Conservation (phyloP, 2,888 invertebrate genomes). For the Leptothorax acervorum region DNA sequence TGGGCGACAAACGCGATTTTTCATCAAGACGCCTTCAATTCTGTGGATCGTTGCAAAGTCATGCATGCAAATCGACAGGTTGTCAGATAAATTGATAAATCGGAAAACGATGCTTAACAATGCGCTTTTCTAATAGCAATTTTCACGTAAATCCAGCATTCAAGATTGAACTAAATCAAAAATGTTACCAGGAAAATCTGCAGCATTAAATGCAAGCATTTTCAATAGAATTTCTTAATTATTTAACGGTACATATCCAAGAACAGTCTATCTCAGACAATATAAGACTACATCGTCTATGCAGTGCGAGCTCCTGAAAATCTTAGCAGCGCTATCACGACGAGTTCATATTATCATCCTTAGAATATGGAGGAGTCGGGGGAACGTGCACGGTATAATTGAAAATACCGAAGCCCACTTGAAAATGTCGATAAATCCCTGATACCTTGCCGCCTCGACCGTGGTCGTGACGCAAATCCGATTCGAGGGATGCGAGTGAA, state of each 20-base stretch:
- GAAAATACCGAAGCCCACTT: slow-evolving; percentile 78
- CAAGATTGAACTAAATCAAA: neutral
- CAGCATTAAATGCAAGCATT: neutral
- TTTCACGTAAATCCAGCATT: neutral
- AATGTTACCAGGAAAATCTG: neutral
- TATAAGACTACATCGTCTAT: neutral
- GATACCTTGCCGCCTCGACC: slow-evolving; percentile 16
- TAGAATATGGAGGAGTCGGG: slow-evolving; percentile 9
- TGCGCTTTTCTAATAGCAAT: slow-evolving; percentile 2
- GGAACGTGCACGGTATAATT: slow-evolving; percentile 70
- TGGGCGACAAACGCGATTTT: neutral
- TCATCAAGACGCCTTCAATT: neutral
- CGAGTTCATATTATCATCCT: slow-evolving; percentile 63
- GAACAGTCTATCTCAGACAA: neutral
- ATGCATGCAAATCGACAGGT: slow-evolving; percentile 9
- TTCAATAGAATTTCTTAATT: slow-evolving; percentile 7
- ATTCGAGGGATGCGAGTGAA: slow-evolving; percentile 57
- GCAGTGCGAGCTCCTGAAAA: neutral
- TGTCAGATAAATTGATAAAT: slow-evolving; percentile 33
- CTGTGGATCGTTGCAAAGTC: neutral
- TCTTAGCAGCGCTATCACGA: slow-evolving; percentile 14
- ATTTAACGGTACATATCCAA: neutral
- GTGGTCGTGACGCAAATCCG: slow-evolving; percentile 50
- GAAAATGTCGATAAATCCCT: slow-evolving; percentile 77
- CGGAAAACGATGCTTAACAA: slow-evolving; percentile 11